A percentile compares a stretch with the other conserved stretches of the same genome.
These are phyloP conservation scores for Cheilinus undulatus DNA, from an alignment of 2,113 vertebrate species.

Conservation along the genomic window DNA sequence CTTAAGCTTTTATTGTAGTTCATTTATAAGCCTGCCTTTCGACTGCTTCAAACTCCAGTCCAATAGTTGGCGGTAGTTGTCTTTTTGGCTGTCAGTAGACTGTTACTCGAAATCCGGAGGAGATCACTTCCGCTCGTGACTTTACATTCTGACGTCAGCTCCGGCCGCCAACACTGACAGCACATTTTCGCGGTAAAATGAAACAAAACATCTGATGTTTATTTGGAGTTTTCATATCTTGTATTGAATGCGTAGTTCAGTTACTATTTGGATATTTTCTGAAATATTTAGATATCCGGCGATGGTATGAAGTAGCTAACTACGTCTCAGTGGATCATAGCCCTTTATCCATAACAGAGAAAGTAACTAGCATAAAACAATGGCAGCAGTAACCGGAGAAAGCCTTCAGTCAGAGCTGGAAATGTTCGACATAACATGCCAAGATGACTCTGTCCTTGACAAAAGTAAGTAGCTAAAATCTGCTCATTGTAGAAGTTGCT, in stretches of 20 bases:
- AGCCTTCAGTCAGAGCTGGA: conserved; percentile 74
- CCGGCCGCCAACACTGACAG: conserved; percentile 66
- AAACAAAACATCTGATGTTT: background rate
- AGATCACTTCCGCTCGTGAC: conserved; percentile 44
- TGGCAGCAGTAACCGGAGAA: conserved; percentile 69
- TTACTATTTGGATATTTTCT: fast-evolving
- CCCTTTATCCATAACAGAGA: background rate
- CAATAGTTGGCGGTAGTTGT: background rate
- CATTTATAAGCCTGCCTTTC: too few species aligned
- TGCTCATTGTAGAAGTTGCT: background rate
- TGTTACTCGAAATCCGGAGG: too few species aligned
- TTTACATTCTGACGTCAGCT: conserved; percentile 26
- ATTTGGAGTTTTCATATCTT: fast-evolving
- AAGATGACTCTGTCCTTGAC: conserved; percentile 76
- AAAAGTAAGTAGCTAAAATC: conserved; percentile 74
- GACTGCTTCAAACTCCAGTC: background rate
- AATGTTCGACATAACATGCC: conserved; percentile 69
- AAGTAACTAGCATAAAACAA: conserved; percentile 22
- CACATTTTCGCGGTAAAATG: conserved; percentile 78
- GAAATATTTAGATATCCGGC: fast-evolving
- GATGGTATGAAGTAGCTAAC: conserved; percentile 31
- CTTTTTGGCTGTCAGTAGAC: conserved; percentile 42
- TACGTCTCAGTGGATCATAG: background rate
- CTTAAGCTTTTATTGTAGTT: too few species aligned
- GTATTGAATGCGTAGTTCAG: fast-evolving